Evolutionary conservation across 1,140 invertebrate species (phyloP).

Genomic region (Anastrepha ludens): DNA sequence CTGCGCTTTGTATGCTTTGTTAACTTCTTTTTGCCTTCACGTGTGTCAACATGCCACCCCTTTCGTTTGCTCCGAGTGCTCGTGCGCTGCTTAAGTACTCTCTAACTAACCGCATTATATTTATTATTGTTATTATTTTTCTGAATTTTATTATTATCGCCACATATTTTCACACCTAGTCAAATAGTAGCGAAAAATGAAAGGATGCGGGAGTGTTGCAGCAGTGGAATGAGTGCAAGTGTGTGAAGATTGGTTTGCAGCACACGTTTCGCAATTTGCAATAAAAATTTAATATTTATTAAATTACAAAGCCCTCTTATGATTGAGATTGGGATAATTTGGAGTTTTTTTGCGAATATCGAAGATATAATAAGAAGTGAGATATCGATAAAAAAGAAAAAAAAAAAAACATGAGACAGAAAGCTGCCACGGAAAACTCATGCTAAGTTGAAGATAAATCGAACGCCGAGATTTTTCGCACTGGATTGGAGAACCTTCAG

Average conservation of each 20-base stretch:
- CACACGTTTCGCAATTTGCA: slow-evolving; percentile 58
- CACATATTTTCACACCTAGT: slow-evolving; percentile 73
- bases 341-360: too few relatives aligned
- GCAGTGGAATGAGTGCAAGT: background rate
- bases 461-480: too few relatives aligned
- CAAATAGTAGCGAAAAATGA: slow-evolving; percentile 61
- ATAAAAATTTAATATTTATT: slow-evolving; percentile 60
- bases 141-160: slow-evolving; percentile 62
- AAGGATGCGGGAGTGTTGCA: background rate
- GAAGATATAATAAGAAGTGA: too few relatives aligned
- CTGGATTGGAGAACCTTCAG: too few relatives aligned
- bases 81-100: slow-evolving; percentile 60
- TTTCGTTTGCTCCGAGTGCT: slow-evolving; percentile 42
- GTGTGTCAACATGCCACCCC: slow-evolving; percentile 53
- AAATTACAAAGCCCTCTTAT: background rate
- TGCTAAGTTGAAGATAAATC: too few relatives aligned
- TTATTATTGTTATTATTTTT: slow-evolving; percentile 61
- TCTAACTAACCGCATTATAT: slow-evolving; percentile 62
- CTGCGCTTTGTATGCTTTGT: background rate
- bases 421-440: too few relatives aligned
- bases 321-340: too few relatives aligned
- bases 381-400: too few relatives aligned
- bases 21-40: background rate
- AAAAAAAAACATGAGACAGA: too few relatives aligned
- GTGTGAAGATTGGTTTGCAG: background rate